phyloP scores from a whole-genome alignment of 2,113 vertebrate species.

The Gymnorhina tibicen region DNA sequence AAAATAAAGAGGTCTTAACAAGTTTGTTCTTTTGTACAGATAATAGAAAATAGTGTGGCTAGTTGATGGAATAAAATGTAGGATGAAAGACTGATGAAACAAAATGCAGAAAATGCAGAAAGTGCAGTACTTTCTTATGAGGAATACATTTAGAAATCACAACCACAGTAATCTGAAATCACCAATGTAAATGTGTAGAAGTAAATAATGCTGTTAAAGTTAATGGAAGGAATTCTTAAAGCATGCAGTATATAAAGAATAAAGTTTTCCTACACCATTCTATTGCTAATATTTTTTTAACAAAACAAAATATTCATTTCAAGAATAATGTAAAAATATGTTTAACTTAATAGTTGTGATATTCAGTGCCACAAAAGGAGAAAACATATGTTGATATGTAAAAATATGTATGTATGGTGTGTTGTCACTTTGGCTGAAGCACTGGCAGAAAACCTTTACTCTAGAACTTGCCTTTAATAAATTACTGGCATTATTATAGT shows the following conservation, averaged over 20 bases:
- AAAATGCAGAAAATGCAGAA: background rate
- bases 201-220: background rate
- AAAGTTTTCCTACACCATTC: background rate
- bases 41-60: background rate
- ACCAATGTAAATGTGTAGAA: background rate
- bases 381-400: background rate
- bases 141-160: background rate
- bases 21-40: background rate
- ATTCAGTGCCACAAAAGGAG: background rate
- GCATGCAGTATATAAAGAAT: background rate
- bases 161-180: background rate
- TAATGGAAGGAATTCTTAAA: background rate
- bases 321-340: background rate
- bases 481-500: conserved; percentile 48
- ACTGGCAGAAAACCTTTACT: conserved; percentile 5
- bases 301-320: background rate
- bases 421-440: conserved; percentile 25
- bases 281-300: background rate
- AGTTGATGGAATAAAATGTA: background rate
- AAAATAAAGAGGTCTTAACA: background rate
- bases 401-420: background rate
- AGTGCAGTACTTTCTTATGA: background rate
- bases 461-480: conserved; percentile 57
- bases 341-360: conserved; percentile 22
- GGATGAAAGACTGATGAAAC: background rate